phyloP scores from a whole-genome alignment of 2,888 invertebrate species.

The Sesia apiformis region DNA sequence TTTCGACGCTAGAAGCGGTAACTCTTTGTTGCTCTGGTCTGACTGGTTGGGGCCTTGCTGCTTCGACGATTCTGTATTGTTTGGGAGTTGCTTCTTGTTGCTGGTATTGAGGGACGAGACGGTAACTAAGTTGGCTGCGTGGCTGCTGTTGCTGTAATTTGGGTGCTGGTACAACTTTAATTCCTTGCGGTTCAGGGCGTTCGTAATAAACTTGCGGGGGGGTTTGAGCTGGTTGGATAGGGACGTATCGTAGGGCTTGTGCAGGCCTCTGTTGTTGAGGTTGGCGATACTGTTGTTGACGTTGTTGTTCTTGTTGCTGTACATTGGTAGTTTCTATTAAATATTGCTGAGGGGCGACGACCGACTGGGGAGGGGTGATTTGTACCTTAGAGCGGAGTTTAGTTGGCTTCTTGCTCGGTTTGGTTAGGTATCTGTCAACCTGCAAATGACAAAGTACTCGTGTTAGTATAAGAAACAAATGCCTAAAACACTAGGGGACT shows the following conservation, averaged over 20 bases:
- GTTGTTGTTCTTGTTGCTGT: slow-evolving; percentile 38
- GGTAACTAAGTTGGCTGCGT: slow-evolving; percentile 36
- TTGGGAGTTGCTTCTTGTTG: slow-evolving; percentile 54
- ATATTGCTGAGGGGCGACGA: slow-evolving; percentile 62
- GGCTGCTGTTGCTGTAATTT: slow-evolving; percentile 37
- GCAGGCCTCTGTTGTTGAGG: slow-evolving; percentile 40
- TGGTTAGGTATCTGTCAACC: slow-evolving; percentile 58
- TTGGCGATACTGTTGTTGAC: slow-evolving; percentile 15
- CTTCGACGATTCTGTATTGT: slow-evolving; percentile 53
- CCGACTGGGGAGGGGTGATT: slow-evolving; percentile 32
- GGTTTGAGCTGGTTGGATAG: slow-evolving; percentile 32
- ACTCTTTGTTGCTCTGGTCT: slow-evolving; percentile 49
- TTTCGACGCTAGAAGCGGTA: slow-evolving; percentile 38
- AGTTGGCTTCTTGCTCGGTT: slow-evolving; percentile 54
- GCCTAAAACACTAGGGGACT: too few relatives aligned
- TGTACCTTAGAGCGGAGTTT: slow-evolving; percentile 53
- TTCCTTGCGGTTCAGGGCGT: slow-evolving; percentile 53
- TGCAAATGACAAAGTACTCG: slow-evolving; percentile 14
- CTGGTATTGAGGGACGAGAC: slow-evolving; percentile 49
- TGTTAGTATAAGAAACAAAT: too few relatives aligned
- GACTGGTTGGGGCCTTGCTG: slow-evolving; percentile 35
- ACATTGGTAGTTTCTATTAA: slow-evolving; percentile 67
- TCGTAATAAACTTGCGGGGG: slow-evolving; percentile 46
- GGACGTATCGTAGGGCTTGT: slow-evolving; percentile 44
- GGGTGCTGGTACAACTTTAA: slow-evolving; percentile 62